Conservation (phyloP, 1,140 invertebrate genomes). For the Sarcophaga bullata region DNA sequence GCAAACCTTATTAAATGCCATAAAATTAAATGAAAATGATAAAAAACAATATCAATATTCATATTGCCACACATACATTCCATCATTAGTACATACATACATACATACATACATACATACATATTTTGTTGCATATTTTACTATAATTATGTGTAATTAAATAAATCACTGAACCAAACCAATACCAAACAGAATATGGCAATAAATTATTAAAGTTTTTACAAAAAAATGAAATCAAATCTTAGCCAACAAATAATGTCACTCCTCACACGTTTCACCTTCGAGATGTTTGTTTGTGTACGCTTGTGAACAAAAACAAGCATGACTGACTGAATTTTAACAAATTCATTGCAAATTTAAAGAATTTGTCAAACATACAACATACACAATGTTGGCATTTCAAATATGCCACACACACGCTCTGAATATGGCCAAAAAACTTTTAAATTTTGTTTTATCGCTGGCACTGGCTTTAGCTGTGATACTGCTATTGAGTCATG, state of each 20-base stretch:
- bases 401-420: slow-evolving; percentile 43
- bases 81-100: too few relatives aligned
- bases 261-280: not conserved
- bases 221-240: not conserved
- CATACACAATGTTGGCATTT: slow-evolving; percentile 39
- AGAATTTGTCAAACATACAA: slow-evolving; percentile 44
- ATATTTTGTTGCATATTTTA: slow-evolving; percentile 6
- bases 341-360: slow-evolving; percentile 37
- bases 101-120: too few relatives aligned
- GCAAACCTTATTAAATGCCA: not conserved
- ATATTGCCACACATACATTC: slow-evolving; percentile 26
- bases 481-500: not conserved
- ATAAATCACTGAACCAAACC: slow-evolving; percentile 15
- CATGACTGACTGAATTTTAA: slow-evolving; percentile 29
- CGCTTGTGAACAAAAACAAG: not conserved
- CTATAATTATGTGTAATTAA: slow-evolving; percentile 38
- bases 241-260: not conserved
- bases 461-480: not conserved
- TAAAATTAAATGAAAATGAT: not conserved
- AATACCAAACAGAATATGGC: not conserved
- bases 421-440: slow-evolving; percentile 22
- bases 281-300: too few relatives aligned
- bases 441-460: too few relatives aligned
- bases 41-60: slow-evolving; percentile 28
- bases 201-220: not conserved